A percentile compares a stretch with the other conserved stretches of the same genome.
phyloP scores from a whole-genome alignment of 2,113 vertebrate species.

The Proterorhinus semilunaris region DNA sequence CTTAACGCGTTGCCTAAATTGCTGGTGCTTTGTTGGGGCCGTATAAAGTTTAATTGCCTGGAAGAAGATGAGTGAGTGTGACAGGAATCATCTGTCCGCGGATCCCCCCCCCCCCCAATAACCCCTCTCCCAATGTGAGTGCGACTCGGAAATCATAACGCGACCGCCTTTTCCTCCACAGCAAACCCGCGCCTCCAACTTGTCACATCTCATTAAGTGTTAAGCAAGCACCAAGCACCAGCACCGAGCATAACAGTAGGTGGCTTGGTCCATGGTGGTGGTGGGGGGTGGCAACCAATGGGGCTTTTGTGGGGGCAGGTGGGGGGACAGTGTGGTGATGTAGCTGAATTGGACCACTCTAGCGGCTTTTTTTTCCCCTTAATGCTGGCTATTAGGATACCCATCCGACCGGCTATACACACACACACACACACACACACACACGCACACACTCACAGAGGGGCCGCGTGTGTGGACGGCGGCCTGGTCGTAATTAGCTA shows the following conservation, averaged over 20 bases:
- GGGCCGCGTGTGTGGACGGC: constrained; percentile 59
- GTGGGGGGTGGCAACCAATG: constrained; percentile 65
- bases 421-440: constrained; percentile 43
- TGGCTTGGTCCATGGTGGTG: constrained; percentile 55
- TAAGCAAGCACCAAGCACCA: constrained; percentile 77
- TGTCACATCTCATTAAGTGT: constrained; percentile 95
- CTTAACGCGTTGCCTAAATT: constrained; percentile 48
- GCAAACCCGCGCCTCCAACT: constrained; percentile 92
- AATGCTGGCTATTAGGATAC: constrained; percentile 50
- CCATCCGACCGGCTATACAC: constrained; percentile 59
- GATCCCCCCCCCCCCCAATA: constrained; percentile 40
- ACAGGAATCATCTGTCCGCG: constrained; percentile 80
- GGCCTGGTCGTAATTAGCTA: constrained; percentile 76
- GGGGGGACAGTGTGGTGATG: constrained; percentile 22
- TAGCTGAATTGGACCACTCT: constrained; percentile 65
- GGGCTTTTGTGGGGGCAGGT: constrained; percentile 59
- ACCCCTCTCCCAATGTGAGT: constrained; percentile 65
- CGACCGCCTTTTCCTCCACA: constrained; percentile 86
- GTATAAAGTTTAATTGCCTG: constrained; percentile 60
- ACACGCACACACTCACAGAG: constrained; percentile 33
- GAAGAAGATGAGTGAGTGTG: constrained; percentile 78
- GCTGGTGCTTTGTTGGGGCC: constrained; percentile 54
- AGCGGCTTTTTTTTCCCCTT: constrained; percentile 49
- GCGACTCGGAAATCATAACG: constrained; percentile 96
- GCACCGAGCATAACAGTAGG: constrained; percentile 75